A percentile compares a stretch with the other conserved stretches of the same genome.
These are phyloP conservation scores for Globodera ellingtonae DNA, from an alignment of 1,140 invertebrate genomes.

Conservation along the genomic window DNA sequence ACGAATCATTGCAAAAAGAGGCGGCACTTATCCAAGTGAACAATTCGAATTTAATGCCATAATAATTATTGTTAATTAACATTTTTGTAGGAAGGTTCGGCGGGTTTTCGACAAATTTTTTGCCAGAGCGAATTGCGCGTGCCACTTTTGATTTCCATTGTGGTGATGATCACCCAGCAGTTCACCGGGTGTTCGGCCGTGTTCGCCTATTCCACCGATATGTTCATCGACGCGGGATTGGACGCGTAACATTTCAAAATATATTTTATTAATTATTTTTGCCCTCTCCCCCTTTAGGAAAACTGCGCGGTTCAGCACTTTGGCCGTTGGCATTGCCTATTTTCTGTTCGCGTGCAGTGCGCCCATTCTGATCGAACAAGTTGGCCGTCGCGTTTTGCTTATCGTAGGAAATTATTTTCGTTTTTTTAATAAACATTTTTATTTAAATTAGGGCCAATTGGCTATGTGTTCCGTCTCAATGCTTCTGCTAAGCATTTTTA, in stretches of 20 bases:
- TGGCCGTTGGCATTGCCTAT: constrained; percentile 62
- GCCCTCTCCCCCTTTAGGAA: constrained; percentile 35
- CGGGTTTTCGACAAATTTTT: constrained; percentile 46
- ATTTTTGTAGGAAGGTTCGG: too few relatives aligned
- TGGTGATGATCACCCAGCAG: constrained; percentile 65
- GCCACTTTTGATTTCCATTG: constrained; percentile 52
- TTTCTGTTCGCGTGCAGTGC: constrained; percentile 61
- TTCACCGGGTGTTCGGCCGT: constrained; percentile 63
- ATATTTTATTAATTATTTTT: not conserved
- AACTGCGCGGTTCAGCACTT: constrained; percentile 55
- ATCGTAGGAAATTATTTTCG: constrained; percentile 41
- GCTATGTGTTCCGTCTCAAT: constrained; percentile 52
- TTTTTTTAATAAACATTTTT: not conserved
- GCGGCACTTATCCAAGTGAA: constrained; percentile 40
- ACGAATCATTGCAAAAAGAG: constrained; percentile 51
- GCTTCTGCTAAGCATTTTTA: constrained; percentile 52
- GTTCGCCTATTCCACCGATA: constrained; percentile 62
- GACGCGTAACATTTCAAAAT: constrained; percentile 39
- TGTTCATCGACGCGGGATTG: constrained; percentile 61
- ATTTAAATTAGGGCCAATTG: constrained; percentile 39
- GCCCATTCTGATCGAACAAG: constrained; percentile 58
- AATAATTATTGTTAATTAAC: not conserved
- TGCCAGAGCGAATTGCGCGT: constrained; percentile 45
- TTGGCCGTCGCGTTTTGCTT: constrained; percentile 52
- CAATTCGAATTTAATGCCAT: too few relatives aligned